A percentile compares a stretch with the other conserved stretches of the same genome.
Conservation (phyloP, 2,797 vertebrate genomes). For the Cossypha niveicapilla region DNA sequence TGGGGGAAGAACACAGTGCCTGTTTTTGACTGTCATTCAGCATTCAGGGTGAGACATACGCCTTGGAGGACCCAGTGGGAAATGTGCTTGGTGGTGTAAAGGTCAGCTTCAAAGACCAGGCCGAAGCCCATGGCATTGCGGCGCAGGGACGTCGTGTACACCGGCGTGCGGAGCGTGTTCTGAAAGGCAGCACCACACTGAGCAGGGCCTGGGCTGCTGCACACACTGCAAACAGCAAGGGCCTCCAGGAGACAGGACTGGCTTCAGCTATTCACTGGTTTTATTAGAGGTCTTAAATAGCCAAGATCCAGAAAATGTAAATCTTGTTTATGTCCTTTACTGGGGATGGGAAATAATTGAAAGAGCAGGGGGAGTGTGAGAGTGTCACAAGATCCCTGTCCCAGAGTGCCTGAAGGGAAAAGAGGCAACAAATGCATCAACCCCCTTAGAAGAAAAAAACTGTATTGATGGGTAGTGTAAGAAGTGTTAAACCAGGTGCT, state of each 20-base stretch:
- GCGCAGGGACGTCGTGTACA: constrained; percentile 91
- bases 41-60: constrained; percentile 88
- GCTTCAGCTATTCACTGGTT: background rate
- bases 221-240: rapidly evolving
- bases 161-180: constrained; percentile 90
- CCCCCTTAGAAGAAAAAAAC: background rate
- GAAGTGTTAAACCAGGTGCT: background rate
- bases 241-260: rapidly evolving
- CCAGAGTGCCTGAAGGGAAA: background rate
- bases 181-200: constrained; percentile 2
- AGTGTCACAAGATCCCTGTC: background rate
- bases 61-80: constrained; percentile 95
- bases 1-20: background rate
- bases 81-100: constrained; percentile 83
- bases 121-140: constrained; percentile 92
- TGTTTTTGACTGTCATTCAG: constrained; percentile 68
- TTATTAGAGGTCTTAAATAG: background rate
- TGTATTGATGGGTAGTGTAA: rapidly evolving
- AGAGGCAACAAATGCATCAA: background rate
- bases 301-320: background rate
- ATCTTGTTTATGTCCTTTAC: background rate
- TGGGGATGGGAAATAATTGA: background rate
- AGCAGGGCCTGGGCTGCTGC: background rate
- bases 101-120: constrained; percentile 92
- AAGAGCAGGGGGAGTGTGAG: rapidly evolving